These are phyloP conservation scores for Sapayoa aenigma DNA, from an alignment of 2,113 vertebrate genomes.

Conservation along the genomic window DNA sequence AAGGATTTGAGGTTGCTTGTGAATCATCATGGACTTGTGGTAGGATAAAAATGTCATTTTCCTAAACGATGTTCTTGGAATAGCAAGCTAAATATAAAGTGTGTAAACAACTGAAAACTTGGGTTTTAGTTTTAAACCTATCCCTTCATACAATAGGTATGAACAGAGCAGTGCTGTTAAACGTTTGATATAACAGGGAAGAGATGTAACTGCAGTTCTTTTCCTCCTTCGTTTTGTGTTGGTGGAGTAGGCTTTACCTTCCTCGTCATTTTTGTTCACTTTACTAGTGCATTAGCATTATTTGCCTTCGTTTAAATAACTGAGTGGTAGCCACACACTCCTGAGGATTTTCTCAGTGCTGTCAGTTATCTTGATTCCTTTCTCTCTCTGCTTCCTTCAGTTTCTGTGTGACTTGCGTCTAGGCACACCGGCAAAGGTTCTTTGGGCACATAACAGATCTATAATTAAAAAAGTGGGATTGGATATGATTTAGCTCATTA, in stretches of 20 bases:
- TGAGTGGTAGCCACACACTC: not conserved
- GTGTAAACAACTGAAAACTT: not conserved
- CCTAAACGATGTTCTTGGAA: not conserved
- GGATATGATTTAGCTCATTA: not conserved
- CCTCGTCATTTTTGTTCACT: not conserved
- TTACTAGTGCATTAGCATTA: not conserved
- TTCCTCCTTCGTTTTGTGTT: not conserved
- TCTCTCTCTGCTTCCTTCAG: not conserved
- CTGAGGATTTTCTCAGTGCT: not conserved
- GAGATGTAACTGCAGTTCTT: not conserved
- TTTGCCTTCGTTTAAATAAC: not conserved
- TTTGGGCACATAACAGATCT: not conserved
- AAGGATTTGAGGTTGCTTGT: slow-evolving; percentile 26
- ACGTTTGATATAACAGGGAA: not conserved
- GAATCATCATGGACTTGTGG: slow-evolving; percentile 36
- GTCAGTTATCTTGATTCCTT: not conserved
- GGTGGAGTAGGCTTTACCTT: not conserved
- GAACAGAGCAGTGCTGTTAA: not conserved
- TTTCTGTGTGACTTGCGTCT: not conserved
- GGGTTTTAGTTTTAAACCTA: not conserved
- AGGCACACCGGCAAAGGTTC: not conserved
- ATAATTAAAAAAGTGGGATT: not conserved
- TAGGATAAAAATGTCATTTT: slow-evolving; percentile 29
- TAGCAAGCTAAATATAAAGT: not conserved
- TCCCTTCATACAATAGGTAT: not conserved